Evolutionary conservation across 37 sponge, comb jelly and placozoan genomes (phyloP).

Genomic region (Mnemiopsis leidyi): DNA sequence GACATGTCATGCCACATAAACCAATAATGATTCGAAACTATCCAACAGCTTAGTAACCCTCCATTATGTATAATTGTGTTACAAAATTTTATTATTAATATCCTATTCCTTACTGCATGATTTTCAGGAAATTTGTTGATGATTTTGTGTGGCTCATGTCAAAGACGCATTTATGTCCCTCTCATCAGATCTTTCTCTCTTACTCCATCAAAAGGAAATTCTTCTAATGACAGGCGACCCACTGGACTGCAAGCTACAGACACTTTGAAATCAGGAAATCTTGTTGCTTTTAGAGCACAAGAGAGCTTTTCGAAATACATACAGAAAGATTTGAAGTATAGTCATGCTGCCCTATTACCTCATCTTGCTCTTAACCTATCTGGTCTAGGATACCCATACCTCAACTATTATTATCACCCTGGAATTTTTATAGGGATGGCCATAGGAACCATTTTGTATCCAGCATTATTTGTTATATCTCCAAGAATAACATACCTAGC

Average conservation of each 20-base stretch:
- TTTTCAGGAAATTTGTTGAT: too few relatives aligned
- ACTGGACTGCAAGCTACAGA: background rate
- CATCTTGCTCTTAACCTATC: background rate
- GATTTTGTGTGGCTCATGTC: background rate
- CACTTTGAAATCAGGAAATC: background rate
- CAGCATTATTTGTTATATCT: background rate
- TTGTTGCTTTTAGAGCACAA: background rate
- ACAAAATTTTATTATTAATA: too few relatives aligned
- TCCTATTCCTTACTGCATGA: too few relatives aligned
- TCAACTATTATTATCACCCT: slow-evolving; percentile 10
- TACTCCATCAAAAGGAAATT: background rate
- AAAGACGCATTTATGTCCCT: background rate
- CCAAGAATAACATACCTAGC: background rate
- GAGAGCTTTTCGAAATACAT: background rate
- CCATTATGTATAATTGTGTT: too few relatives aligned
- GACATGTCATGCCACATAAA: too few relatives aligned
- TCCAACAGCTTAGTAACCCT: too few relatives aligned
- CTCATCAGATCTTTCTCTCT: background rate
- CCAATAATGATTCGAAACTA: too few relatives aligned
- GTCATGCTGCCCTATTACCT: background rate
- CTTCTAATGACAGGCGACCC: background rate
- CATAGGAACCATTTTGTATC: background rate
- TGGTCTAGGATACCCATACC: background rate
- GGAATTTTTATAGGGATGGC: background rate
- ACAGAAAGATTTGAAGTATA: background rate